These are phyloP conservation scores for Drosophila merina DNA, from an alignment of 2,888 invertebrate species.

Conservation along the genomic window DNA sequence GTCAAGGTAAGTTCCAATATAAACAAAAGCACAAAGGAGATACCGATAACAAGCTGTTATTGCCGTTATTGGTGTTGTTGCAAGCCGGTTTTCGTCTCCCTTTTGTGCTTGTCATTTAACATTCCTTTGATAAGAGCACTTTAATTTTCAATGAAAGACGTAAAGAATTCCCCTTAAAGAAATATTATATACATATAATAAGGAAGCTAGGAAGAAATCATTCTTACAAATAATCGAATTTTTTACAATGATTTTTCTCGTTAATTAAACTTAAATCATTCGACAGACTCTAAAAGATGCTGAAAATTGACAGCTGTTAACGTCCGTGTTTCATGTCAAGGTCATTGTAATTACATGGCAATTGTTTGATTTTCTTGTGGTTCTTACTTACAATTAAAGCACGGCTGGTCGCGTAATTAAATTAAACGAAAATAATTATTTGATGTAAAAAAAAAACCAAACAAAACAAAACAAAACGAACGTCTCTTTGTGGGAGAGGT, in stretches of 20 bases:
- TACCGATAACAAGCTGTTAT: not conserved
- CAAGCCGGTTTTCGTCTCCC: constrained; percentile 24
- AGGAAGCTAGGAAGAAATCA: not conserved
- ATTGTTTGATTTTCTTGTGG: constrained; percentile 23
- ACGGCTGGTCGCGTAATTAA: constrained; percentile 9
- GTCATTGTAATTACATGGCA: constrained; percentile 48
- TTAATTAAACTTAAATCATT: too few relatives aligned
- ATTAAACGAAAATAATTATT: not conserved
- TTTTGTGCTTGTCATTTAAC: not conserved
- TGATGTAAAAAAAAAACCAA: constrained; percentile 1
- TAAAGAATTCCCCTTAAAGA: not conserved
- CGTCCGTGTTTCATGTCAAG: constrained; percentile 27
- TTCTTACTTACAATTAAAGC: constrained; percentile 10
- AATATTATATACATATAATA: not conserved
- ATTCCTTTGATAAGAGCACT: not conserved
- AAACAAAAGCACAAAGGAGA: not conserved
- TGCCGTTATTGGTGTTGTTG: constrained; percentile 6
- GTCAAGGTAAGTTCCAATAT: not conserved
- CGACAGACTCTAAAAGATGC: too few relatives aligned
- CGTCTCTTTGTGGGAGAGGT: not conserved
- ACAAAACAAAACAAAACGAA: not conserved
- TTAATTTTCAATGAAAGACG: not conserved
- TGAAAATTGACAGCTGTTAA: constrained; percentile 3
- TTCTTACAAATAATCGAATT: not conserved
- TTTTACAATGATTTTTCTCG: too few relatives aligned